Conservation (phyloP, 2,113 vertebrate species). For the Hucho hucho region DNA sequence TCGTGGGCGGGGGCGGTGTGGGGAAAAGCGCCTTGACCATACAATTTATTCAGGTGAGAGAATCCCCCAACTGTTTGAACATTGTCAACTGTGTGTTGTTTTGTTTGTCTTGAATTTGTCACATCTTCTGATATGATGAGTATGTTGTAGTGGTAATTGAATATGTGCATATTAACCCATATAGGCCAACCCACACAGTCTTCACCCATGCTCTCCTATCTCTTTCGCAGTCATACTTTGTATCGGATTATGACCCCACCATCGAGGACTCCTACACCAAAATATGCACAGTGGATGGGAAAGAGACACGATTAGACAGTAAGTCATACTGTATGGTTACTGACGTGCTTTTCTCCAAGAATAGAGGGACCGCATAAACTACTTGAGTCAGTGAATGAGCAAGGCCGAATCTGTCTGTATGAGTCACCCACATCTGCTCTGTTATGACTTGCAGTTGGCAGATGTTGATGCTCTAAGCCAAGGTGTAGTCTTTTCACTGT, state of each 20-base stretch:
- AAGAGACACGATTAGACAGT: conserved; percentile 85
- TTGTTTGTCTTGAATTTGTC: no score
- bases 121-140: no score
- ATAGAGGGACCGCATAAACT: neutral
- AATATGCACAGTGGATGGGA: conserved; percentile 81
- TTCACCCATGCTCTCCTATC: neutral
- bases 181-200: no score
- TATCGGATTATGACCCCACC: conserved; percentile 91
- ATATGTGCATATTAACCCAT: no score
- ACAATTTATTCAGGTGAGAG: conserved; percentile 91
- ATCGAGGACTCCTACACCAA: conserved; percentile 94
- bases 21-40: conserved; percentile 93
- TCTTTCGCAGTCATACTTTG: conserved; percentile 85
- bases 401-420: conserved; percentile 11
- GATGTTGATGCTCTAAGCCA: conserved; percentile 7
- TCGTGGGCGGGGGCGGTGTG: conserved; percentile 92
- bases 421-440: conserved; percentile 47
- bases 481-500: conserved; percentile 12
- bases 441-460: conserved; percentile 57
- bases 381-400: conserved; percentile 33
- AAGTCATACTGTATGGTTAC: conserved; percentile 50
- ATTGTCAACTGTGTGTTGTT: no score
- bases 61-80: no score
- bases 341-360: neutral
- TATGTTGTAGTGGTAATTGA: no score